Conservation (phyloP, 2,888 invertebrate genomes). For the Argyra leucocephala region DNA sequence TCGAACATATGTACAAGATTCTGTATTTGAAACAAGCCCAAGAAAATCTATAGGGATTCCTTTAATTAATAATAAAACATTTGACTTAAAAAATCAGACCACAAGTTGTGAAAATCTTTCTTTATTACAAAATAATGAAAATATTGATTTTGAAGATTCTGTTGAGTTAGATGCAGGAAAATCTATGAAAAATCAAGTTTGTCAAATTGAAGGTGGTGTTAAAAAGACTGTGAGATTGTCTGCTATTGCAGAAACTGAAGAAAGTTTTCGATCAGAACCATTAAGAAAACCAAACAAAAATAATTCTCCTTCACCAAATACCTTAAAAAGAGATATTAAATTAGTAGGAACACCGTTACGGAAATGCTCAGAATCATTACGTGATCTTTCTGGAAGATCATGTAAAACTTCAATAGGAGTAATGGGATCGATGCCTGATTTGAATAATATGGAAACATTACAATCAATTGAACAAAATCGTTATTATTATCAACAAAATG, state of each 20-base stretch:
- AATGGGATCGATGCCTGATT: constrained; percentile 43
- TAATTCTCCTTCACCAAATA: constrained; percentile 7
- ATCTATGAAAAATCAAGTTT: not conserved
- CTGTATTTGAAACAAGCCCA: constrained; percentile 19
- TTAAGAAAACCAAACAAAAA: not conserved
- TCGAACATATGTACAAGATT: constrained; percentile 30
- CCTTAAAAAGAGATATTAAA: constrained; percentile 36
- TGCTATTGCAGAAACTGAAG: not conserved
- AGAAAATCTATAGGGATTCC: constrained; percentile 7
- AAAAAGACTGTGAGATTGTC: constrained; percentile 4
- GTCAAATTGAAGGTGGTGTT: constrained; percentile 13
- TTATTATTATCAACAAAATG: constrained; percentile 28
- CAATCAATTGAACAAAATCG: constrained; percentile 42
- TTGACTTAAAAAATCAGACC: constrained; percentile 32
- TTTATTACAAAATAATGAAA: not conserved
- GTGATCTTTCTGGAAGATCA: constrained; percentile 34
- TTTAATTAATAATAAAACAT: constrained; percentile 34
- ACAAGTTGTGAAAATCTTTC: not conserved
- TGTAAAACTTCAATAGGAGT: constrained; percentile 30
- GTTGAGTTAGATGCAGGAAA: not conserved
- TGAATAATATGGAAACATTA: constrained; percentile 39
- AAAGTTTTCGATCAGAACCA: not conserved
- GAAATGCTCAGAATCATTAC: constrained; percentile 41
- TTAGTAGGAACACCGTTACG: constrained; percentile 38
- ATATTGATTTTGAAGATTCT: not conserved